These are phyloP conservation scores for Chunga burmeisteri DNA, from an alignment of 2,113 vertebrate genomes.

Conservation along the genomic window DNA sequence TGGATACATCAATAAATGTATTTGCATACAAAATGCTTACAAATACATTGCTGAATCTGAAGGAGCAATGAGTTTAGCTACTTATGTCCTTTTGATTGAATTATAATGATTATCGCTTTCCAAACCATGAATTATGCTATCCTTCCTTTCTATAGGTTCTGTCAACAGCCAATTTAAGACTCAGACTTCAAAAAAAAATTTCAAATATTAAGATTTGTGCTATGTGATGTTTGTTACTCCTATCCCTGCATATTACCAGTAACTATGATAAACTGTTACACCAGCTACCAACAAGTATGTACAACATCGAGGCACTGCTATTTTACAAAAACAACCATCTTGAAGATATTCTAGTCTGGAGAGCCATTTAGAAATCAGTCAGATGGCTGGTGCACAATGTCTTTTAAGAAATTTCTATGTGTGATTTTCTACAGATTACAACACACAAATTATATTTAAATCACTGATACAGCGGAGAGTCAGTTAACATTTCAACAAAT, in stretches of 20 bases:
- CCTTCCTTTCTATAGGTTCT: neutral
- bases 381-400: neutral
- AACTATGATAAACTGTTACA: neutral
- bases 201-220: neutral
- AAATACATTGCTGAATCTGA: neutral
- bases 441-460: neutral
- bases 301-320: rapidly evolving
- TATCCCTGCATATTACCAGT: neutral
- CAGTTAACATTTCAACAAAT: neutral
- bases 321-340: neutral
- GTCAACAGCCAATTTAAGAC: neutral
- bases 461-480: neutral
- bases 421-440: neutral
- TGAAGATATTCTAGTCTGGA: neutral
- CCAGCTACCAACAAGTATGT: neutral
- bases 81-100: neutral
- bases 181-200: neutral
- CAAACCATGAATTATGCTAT: neutral
- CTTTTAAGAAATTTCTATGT: neutral
- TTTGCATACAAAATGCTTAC: neutral
- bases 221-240: neutral
- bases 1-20: neutral
- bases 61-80: neutral
- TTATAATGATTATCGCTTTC: neutral
- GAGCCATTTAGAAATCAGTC: neutral